Evolutionary conservation across 2,888 invertebrate species (phyloP).

Genomic region (Andrena trimmerana): DNA sequence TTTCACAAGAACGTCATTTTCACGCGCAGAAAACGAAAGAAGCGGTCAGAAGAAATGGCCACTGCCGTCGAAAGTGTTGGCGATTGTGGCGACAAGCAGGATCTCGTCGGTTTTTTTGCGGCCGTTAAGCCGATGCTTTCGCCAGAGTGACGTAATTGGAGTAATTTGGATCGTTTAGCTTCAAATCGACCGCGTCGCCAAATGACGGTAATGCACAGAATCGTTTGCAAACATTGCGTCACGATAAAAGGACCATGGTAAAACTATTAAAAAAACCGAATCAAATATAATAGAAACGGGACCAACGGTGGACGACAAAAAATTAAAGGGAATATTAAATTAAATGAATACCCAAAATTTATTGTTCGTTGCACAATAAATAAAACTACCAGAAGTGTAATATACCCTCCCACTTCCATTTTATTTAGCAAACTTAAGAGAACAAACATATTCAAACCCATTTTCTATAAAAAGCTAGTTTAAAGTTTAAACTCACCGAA

Average conservation of each 20-base stretch:
- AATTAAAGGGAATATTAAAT: background rate
- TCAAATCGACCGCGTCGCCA: constrained; percentile 41
- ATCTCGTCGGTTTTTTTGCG: constrained; percentile 57
- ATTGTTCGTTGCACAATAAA: background rate
- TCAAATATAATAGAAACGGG: background rate
- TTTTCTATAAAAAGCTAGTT: too few species aligned
- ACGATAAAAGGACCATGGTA: background rate
- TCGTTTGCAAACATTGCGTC: constrained; percentile 46
- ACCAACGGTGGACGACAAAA: background rate
- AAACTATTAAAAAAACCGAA: background rate
- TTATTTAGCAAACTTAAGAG: too few species aligned
- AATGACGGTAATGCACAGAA: constrained; percentile 28
- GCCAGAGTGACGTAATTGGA: constrained; percentile 26
- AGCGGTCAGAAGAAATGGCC: background rate
- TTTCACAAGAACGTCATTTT: constrained; percentile 37
- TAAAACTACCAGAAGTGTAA: background rate
- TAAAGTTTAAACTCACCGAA: too few species aligned
- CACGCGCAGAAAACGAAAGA: background rate
- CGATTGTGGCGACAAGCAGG: background rate
- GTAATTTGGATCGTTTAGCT: constrained; percentile 48
- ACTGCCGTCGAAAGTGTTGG: constrained; percentile 9
- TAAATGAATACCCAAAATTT: background rate
- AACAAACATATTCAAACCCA: too few species aligned
- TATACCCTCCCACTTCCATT: too few species aligned
- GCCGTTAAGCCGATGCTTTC: constrained; percentile 57